These are phyloP conservation scores for Drosophila setosimentum DNA, from an alignment of 2,888 invertebrate species.

Conservation along the genomic window DNA sequence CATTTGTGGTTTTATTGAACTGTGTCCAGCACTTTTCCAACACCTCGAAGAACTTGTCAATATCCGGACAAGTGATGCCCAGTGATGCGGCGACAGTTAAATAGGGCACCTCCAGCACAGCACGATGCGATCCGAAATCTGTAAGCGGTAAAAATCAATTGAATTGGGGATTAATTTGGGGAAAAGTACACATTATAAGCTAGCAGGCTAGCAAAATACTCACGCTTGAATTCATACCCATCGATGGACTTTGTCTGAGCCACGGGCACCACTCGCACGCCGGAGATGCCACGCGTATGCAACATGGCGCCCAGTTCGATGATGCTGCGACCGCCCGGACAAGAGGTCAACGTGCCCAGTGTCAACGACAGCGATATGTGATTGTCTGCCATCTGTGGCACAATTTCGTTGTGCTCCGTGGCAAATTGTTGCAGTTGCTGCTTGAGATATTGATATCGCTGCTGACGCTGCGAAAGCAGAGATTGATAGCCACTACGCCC, in stretches of 20 bases:
- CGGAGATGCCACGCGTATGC: slow-evolving; percentile 90
- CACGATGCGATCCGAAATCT: slow-evolving; percentile 91
- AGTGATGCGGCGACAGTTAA: slow-evolving; percentile 91
- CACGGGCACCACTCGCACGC: slow-evolving; percentile 88
- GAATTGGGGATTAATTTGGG: neutral
- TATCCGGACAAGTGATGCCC: slow-evolving; percentile 88
- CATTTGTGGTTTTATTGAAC: neutral
- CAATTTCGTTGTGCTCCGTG: slow-evolving; percentile 86
- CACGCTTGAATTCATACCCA: slow-evolving; percentile 87
- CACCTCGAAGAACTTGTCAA: slow-evolving; percentile 89
- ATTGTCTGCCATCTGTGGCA: slow-evolving; percentile 88
- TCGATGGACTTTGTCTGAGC: slow-evolving; percentile 86
- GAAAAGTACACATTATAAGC: neutral
- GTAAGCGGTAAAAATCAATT: slow-evolving; percentile 1
- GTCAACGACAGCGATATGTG: slow-evolving; percentile 89
- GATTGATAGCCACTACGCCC: slow-evolving; percentile 89
- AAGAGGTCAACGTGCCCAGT: slow-evolving; percentile 78
- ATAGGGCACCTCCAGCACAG: slow-evolving; percentile 86
- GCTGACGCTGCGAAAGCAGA: slow-evolving; percentile 87
- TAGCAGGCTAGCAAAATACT: neutral
- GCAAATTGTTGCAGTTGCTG: slow-evolving; percentile 87
- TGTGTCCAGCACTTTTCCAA: slow-evolving; percentile 87
- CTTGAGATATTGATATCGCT: slow-evolving; percentile 88
- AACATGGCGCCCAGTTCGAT: slow-evolving; percentile 90
- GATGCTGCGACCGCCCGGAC: slow-evolving; percentile 60